phyloP scores from a whole-genome alignment of 2,797 vertebrate genomes.

The Silurus aristotelis region DNA sequence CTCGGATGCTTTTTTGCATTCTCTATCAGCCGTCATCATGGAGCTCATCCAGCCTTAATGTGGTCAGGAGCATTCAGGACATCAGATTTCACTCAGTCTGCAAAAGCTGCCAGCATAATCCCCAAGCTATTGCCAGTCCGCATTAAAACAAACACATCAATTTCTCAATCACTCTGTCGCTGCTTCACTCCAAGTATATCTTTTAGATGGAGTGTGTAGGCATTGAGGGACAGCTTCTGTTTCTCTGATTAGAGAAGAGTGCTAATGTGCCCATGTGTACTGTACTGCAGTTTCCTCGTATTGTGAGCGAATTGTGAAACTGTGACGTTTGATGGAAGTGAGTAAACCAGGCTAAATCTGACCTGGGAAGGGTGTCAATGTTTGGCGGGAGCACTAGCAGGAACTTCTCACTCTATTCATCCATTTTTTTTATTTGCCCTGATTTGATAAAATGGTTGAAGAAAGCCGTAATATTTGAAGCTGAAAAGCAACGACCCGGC shows the following conservation, averaged over 20 bases:
- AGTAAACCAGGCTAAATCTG: conserved; percentile 72
- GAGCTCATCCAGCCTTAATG: conserved; percentile 50
- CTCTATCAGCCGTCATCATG: conserved; percentile 42
- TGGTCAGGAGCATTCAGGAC: conserved; percentile 51
- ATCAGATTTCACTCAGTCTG: conserved; percentile 57
- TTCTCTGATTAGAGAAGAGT: conserved; percentile 40
- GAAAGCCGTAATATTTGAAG: conserved; percentile 3
- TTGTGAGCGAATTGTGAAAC: conserved; percentile 30
- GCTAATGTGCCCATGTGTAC: conserved; percentile 18
- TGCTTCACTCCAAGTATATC: conserved; percentile 44
- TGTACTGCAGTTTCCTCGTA: conserved; percentile 13
- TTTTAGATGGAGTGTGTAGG: conserved; percentile 44
- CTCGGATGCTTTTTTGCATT: conserved; percentile 15
- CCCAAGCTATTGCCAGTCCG: conserved; percentile 43
- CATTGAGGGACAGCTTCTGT: conserved; percentile 40
- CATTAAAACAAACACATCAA: conserved; percentile 57
- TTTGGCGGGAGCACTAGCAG: background rate
- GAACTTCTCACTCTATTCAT: background rate
- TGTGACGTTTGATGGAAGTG: conserved; percentile 56
- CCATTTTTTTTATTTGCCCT: background rate
- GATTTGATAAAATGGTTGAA: background rate
- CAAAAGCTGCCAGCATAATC: conserved; percentile 53
- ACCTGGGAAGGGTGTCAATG: conserved; percentile 51
- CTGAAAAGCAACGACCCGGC: background rate
- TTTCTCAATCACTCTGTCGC: conserved; percentile 55